phyloP scores from a whole-genome alignment of 2,888 invertebrate species.

The Alsophila aescularia region DNA sequence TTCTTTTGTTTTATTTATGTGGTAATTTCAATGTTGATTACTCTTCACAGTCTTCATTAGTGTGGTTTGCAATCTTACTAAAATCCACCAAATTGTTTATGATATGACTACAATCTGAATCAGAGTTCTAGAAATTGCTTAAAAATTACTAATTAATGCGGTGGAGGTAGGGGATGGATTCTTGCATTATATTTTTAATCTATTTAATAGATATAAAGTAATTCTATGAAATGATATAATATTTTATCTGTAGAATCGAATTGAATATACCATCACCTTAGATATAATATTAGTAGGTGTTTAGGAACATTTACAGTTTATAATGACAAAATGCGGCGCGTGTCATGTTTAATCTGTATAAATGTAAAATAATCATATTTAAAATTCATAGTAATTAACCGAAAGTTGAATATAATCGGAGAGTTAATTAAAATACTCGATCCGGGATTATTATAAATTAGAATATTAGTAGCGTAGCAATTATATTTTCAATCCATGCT shows the following conservation, averaged over 20 bases:
- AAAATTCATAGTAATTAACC: constrained; percentile 15
- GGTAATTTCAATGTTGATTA: constrained; percentile 2
- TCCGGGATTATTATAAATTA: constrained; percentile 16
- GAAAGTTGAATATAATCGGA: constrained; percentile 22
- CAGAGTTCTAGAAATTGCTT: constrained; percentile 35
- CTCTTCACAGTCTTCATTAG: constrained; percentile 22
- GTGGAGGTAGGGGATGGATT: constrained; percentile 66
- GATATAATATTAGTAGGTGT: constrained; percentile 34
- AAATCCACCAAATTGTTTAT: constrained; percentile 34
- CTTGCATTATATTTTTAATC: constrained; percentile 50
- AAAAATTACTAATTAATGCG: constrained; percentile 49
- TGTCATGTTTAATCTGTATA: constrained; percentile 39
- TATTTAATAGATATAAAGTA: constrained; percentile 55
- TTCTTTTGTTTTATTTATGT: constrained; percentile 27
- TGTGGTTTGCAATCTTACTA: constrained; percentile 6
- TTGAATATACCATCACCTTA: constrained; percentile 38
- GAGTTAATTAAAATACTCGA: constrained; percentile 16
- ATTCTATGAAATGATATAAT: constrained; percentile 51
- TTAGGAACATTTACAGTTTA: constrained; percentile 41
- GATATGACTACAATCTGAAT: constrained; percentile 15
- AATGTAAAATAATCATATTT: constrained; percentile 54
- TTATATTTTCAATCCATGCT: constrained; percentile 69
- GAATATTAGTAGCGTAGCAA: constrained; percentile 54
- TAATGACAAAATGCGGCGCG: constrained; percentile 4
- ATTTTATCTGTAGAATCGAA: constrained; percentile 45